Evolutionary conservation across 1,140 invertebrate genomes (phyloP).

Genomic region (Antheraea pernyi): DNA sequence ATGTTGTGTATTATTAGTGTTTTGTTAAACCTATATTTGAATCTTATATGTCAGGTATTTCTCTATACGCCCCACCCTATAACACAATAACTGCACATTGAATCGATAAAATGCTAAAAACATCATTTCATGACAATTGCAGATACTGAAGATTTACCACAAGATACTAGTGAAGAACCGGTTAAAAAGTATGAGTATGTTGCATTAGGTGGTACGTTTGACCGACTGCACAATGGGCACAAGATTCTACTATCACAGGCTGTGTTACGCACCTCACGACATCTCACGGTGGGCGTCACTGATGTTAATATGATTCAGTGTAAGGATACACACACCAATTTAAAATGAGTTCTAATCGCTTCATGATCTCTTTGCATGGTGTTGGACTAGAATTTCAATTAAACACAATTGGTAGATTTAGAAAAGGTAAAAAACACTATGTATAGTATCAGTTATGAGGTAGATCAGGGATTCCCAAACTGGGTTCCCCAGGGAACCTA

Average conservation of each 20-base stretch:
- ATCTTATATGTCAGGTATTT: too few relatives aligned
- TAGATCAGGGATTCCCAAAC: too few relatives aligned
- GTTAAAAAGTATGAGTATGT: constrained; percentile 86
- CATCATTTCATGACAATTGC: constrained; percentile 16
- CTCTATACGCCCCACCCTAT: too few relatives aligned
- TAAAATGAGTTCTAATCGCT: neutral
- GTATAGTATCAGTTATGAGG: too few relatives aligned
- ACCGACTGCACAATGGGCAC: constrained; percentile 95
- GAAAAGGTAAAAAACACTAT: too few relatives aligned
- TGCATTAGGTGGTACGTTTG: constrained; percentile 97
- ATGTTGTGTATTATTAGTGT: too few relatives aligned
- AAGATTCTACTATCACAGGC: constrained; percentile 95
- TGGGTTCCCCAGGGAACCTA: too few relatives aligned
- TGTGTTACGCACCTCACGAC: constrained; percentile 85
- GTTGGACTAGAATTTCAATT: neutral
- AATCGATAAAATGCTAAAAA: too few relatives aligned
- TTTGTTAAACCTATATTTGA: too few relatives aligned
- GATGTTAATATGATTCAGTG: constrained; percentile 92
- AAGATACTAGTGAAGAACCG: constrained; percentile 8
- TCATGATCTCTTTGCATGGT: neutral
- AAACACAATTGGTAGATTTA: neutral
- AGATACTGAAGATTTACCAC: constrained; percentile 25
- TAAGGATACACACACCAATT: constrained; percentile 75
- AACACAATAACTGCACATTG: too few relatives aligned
- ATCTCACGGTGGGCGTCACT: constrained; percentile 95